Evolutionary conservation across 2,797 vertebrate species (phyloP).

Genomic region (Lophius americanus): DNA sequence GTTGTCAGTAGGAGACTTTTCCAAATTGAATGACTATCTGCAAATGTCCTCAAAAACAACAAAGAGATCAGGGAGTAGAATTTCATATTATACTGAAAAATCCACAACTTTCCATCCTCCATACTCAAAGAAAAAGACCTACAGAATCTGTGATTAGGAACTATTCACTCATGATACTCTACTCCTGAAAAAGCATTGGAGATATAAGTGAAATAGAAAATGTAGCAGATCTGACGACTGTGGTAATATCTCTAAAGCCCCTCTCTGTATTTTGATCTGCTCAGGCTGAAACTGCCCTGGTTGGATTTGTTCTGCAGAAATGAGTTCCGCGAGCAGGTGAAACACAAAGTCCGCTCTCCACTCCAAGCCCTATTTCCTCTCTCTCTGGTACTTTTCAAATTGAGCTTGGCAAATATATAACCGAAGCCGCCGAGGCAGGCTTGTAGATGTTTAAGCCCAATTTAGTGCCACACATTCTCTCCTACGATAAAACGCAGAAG

Average conservation of each 20-base stretch:
- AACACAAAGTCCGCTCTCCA: constrained; percentile 33
- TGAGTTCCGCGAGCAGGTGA: constrained; percentile 34
- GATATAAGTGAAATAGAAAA: background rate
- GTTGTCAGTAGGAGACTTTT: too few relatives aligned
- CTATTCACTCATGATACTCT: background rate
- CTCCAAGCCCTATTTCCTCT: constrained; percentile 24
- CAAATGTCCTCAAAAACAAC: too few relatives aligned
- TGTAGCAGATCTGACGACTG: background rate
- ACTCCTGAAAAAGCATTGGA: background rate
- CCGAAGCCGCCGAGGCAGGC: constrained; percentile 56
- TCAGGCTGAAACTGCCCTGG: constrained; percentile 16
- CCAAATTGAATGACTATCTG: too few relatives aligned
- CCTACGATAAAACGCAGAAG: constrained; percentile 34
- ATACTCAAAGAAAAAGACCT: background rate
- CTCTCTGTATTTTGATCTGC: background rate
- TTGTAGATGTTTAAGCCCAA: constrained; percentile 43
- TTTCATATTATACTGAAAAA: too few relatives aligned
- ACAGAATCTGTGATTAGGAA: background rate
- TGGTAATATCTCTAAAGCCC: background rate
- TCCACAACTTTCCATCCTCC: background rate
- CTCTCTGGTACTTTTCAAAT: constrained; percentile 62
- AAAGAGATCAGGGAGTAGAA: too few relatives aligned
- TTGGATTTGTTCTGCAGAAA: constrained; percentile 47
- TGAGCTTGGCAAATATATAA: constrained; percentile 56
- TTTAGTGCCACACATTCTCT: constrained; percentile 40